Base-by-base conservation (phyloP, 2,797 vertebrate species). In the Acestrorhynchus altus region DNA sequence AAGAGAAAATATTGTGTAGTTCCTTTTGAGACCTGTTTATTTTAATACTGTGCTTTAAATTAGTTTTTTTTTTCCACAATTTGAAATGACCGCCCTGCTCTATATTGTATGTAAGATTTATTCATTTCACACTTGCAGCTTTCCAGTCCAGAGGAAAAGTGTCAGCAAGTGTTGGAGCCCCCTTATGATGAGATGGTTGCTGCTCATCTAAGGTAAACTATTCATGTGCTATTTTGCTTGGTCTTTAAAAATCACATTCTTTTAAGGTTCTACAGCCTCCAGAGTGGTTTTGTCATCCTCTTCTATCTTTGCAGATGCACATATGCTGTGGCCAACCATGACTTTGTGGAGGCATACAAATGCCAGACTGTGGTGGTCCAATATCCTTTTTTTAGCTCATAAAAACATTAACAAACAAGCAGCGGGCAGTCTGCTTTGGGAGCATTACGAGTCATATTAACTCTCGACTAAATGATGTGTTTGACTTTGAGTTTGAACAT, bases 111-210 rank as follows among this genome's bases (percentile, higher is more conserved):
- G 1, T 35, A 18, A 42, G 5, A 61, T 24, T 0, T 20, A 2
- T 42, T 78, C 22, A 20, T 69, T 31, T 57, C 35, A 52, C 72
- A 20, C 78, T 8, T 59, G 8, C 72, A 96, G 95, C 86, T 96
- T 84, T 87, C 93, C 0, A 93, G 91, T 83, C 95, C 95, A n/a
- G 95, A 96, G 83, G 95, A 96, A 69, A 98, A 98, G 68, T 99
- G 98, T 84, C 97, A 99, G 24, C 96, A 98, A 83, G 93, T 99
- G 64, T 86, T 99, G 87, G 98, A 99, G 79, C 96, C 95, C 0
- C 97, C 97, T 0, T 98, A 98, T 1, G 98, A 99, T 47, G 97
- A 99, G 90, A 98, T 99, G 96, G 95, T 98, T 67, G 97, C 97
- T 18, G 97, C 97, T 78, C 98, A 99, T 82, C 92, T 99, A 85